These are phyloP conservation scores for Plutomurus gul DNA, from an alignment of 1,140 invertebrate species.

Conservation along the genomic window DNA sequence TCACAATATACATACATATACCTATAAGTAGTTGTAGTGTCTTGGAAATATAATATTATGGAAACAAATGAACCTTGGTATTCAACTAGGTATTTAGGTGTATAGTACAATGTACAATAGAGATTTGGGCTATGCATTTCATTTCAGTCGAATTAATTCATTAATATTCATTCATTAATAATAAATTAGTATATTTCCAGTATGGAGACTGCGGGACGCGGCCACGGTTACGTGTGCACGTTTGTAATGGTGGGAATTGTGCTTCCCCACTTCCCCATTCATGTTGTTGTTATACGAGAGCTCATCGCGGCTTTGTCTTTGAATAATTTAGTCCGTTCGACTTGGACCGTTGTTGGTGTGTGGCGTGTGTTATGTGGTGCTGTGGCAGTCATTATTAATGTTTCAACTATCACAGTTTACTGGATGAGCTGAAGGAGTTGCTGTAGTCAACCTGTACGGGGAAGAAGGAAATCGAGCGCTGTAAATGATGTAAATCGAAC, in stretches of 20 bases:
- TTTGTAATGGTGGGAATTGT: not conserved
- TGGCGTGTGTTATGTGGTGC: not conserved
- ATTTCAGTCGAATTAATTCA: slow-evolving; percentile 5
- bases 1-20: too few species aligned
- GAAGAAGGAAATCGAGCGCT: not conserved
- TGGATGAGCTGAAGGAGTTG: not conserved
- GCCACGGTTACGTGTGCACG: too few species aligned
- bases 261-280: not conserved
- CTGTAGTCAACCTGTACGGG: not conserved
- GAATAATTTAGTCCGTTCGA: slow-evolving; percentile 20
- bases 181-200: not conserved
- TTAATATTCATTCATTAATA: slow-evolving; percentile 11
- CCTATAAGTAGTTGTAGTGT: too few species aligned
- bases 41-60: too few species aligned
- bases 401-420: slow-evolving; percentile 16
- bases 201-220: not conserved
- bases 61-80: too few species aligned
- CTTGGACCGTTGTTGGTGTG: not conserved
- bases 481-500: too few species aligned
- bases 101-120: not conserved
- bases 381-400: not conserved
- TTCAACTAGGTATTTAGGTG: too few species aligned
- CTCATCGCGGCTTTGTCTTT: not conserved
- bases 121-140: not conserved
- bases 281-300: not conserved